A percentile compares a stretch with the other conserved stretches of the same genome.
Evolutionary conservation across 2,888 invertebrate species (phyloP).

Genomic region (Caenorhabditis sinica): DNA sequence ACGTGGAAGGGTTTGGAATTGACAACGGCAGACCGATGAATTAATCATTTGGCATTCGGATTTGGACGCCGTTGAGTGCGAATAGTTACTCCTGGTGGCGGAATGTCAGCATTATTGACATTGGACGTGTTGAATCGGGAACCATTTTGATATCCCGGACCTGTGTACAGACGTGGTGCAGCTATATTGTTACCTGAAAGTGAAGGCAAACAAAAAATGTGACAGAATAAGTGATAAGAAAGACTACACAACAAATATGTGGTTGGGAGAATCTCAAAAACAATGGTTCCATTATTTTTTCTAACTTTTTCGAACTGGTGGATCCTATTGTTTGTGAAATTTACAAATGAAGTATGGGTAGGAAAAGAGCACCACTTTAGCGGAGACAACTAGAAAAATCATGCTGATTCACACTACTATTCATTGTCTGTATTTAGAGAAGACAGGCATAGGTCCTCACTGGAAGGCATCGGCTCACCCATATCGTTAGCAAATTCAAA

Average conservation of each 20-base stretch:
- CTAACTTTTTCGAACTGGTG: too few relatives aligned
- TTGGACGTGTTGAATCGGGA: background rate
- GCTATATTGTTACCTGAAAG: conserved; percentile 37
- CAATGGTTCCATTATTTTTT: background rate
- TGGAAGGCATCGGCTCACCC: too few relatives aligned
- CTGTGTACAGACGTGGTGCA: background rate
- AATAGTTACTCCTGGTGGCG: conserved; percentile 27
- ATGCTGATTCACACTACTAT: conserved; percentile 7
- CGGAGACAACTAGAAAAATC: background rate
- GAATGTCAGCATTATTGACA: background rate
- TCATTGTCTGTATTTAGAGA: too few relatives aligned
- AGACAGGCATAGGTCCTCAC: too few relatives aligned
- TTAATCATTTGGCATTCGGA: background rate
- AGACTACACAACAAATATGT: background rate
- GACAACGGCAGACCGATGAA: background rate
- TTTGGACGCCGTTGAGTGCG: conserved; percentile 14
- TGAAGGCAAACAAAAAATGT: conserved; percentile 20
- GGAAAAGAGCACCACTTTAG: too few relatives aligned
- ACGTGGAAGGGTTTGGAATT: too few relatives aligned
- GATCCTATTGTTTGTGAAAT: background rate
- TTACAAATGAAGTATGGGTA: too few relatives aligned
- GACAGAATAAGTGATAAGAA: background rate
- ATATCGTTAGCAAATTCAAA: background rate
- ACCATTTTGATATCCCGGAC: background rate
- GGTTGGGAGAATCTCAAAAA: background rate